A percentile compares a stretch with the other conserved stretches of the same genome.
Evolutionary conservation across 2,797 vertebrate species (phyloP).

Genomic region (Chelidonichthys spinosus): DNA sequence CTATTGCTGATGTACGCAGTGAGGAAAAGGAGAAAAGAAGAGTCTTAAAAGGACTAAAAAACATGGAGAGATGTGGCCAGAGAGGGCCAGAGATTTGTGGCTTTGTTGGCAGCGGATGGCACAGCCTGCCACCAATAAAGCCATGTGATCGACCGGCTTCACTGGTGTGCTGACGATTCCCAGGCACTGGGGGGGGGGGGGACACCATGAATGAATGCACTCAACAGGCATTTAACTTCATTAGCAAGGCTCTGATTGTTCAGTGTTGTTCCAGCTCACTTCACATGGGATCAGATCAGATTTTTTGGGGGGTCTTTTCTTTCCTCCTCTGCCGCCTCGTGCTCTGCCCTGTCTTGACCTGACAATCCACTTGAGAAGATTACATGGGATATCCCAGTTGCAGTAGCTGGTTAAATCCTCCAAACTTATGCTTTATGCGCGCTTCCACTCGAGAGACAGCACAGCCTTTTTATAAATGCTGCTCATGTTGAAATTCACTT

Average conservation of each 20-base stretch:
- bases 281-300: conserved; percentile 13
- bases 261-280: conserved; percentile 9
- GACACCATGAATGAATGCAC: conserved; percentile 47
- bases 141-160: conserved; percentile 69
- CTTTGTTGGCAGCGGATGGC: conserved; percentile 71
- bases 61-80: neutral
- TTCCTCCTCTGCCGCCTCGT: neutral
- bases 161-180: conserved; percentile 56
- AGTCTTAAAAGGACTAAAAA: conserved; percentile 22
- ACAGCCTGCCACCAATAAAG: conserved; percentile 70
- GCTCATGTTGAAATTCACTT: conserved; percentile 6
- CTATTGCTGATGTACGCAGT: neutral
- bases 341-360: conserved; percentile 33
- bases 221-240: conserved; percentile 46
- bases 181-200: conserved; percentile 30
- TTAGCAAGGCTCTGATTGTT: conserved; percentile 46
- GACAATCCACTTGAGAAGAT: conserved; percentile 71
- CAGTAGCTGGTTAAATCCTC: conserved; percentile 41
- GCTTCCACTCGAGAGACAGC: neutral
- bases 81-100: conserved; percentile 50
- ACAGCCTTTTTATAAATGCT: conserved; percentile 6
- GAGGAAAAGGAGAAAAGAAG: conserved; percentile 13
- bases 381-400: conserved; percentile 55
- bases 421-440: conserved; percentile 20
- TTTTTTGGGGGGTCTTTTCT: neutral